These are phyloP conservation scores for Manacus vitellinus DNA, from an alignment of 2,113 vertebrate genomes.

Conservation along the genomic window DNA sequence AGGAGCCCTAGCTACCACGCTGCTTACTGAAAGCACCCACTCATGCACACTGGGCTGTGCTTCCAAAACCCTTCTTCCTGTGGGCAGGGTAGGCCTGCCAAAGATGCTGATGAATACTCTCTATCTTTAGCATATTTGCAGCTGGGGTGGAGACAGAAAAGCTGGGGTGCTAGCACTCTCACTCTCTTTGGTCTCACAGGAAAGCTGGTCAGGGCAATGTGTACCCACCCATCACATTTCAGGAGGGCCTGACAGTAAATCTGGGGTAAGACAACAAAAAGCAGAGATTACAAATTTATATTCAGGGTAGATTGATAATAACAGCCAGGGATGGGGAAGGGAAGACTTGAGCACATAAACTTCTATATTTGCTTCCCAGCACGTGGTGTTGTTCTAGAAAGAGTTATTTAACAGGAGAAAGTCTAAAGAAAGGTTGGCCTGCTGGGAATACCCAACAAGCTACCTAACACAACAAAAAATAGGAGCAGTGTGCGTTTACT, in stretches of 20 bases:
- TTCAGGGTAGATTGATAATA: neutral
- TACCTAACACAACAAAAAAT: neutral
- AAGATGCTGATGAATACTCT: neutral
- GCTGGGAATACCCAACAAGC: neutral
- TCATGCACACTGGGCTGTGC: neutral
- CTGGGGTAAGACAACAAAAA: neutral
- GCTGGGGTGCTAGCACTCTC: neutral
- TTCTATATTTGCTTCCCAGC: neutral
- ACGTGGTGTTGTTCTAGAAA: neutral
- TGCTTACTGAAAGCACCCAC: neutral
- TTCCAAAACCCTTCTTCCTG: neutral
- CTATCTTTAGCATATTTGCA: neutral
- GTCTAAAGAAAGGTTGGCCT: neutral
- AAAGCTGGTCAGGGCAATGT: neutral
- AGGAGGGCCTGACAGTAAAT: neutral
- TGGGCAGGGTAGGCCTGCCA: rapidly evolving
- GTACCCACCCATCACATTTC: rapidly evolving
- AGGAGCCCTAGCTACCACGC: neutral
- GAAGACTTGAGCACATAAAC: neutral
- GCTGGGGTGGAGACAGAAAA: neutral
- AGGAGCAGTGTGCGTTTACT: neutral
- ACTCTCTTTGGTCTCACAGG: neutral
- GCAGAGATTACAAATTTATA: neutral
- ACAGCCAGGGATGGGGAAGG: neutral
- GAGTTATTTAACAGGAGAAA: neutral